Evolutionary conservation across 2,113 vertebrate species (phyloP).

Genomic region (Salminus brasiliensis): DNA sequence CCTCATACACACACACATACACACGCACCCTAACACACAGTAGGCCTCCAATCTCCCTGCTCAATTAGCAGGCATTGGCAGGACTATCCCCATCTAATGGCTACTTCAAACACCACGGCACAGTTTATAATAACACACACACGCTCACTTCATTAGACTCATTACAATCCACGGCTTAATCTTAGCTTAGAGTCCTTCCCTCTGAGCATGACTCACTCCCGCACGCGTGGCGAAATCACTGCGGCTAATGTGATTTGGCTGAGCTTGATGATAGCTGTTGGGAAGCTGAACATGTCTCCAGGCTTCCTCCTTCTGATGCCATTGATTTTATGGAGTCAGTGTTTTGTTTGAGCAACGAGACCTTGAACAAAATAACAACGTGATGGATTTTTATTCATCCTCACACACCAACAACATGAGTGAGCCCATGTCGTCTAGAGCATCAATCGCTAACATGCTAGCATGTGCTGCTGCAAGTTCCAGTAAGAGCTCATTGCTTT

Average conservation of each 20-base stretch:
- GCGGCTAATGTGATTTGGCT: constrained; percentile 19
- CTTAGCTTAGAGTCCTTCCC: constrained; percentile 21
- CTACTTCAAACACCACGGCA: constrained; percentile 59
- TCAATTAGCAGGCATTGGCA: constrained; percentile 55
- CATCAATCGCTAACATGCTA: neutral
- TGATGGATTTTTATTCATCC: neutral
- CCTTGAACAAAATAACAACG: constrained; percentile 7
- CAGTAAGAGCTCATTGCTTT: neutral
- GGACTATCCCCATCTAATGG: constrained; percentile 58
- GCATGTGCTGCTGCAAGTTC: too few species aligned
- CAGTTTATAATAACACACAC: constrained; percentile 32
- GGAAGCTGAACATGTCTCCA: constrained; percentile 6
- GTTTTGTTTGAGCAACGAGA: neutral
- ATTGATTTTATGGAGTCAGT: constrained; percentile 15
- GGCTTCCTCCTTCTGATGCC: constrained; percentile 10
- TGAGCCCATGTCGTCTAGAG: neutral
- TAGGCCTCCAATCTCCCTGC: constrained; percentile 48
- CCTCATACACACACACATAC: constrained; percentile 34
- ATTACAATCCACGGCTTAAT: constrained; percentile 44
- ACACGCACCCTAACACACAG: constrained; percentile 43
- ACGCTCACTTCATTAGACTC: constrained; percentile 44
- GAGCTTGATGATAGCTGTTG: constrained; percentile 9
- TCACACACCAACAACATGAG: neutral
- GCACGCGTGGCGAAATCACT: neutral
- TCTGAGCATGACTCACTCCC: constrained; percentile 20